Evolutionary conservation across 2,113 vertebrate species (phyloP), one percentile per base, ranked within the genome.

Genomic region (Campylorhamphus procurvoides): DNA sequence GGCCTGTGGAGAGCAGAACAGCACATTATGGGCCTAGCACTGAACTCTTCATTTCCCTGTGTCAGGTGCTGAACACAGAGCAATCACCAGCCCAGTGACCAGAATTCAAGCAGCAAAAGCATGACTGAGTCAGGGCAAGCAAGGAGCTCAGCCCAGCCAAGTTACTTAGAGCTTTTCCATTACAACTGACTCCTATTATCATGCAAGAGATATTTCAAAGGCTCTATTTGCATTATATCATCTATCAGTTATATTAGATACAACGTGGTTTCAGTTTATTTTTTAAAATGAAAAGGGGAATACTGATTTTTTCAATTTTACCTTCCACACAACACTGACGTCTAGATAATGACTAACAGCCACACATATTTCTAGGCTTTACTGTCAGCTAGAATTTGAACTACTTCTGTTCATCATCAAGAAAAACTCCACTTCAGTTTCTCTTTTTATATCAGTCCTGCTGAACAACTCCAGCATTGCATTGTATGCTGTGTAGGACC

Each of bases 1-100:
- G 94, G 99, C 99, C 99, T 99, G 91, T 18, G 72, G 66, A 95
- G 85, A 94, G 72, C 74, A 94, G 27, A 78, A 59, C 35, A 52
- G 46, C 58, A 58, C 40, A 5, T 94, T 14, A 91, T 15, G 66
- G 92, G 31, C 79, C 75, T 23, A 50, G 91, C 50, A 71, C 35
- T 18, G 39, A 94, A 22, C 71, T 40, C 46, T 14, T n/a, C 9
- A 3, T 28, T 64, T 35, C 47, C 16, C 1, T 10, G 2, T 7
- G 31, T 39, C 76, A 63, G 17, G 10, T 12, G 29, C 56, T 67
- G 71, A 55, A 42, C 0, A 3, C 31, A 33, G 53, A 87, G 14
- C 53, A 28, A 40, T 15, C 71, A 72, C 39, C 79, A 77, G n/a
- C 59, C 59, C 39, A 62, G 75, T 3, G 17, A 50, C 40, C 7